phyloP scores from a whole-genome alignment of 2,888 invertebrate species.

The Hetaerina titia region DNA sequence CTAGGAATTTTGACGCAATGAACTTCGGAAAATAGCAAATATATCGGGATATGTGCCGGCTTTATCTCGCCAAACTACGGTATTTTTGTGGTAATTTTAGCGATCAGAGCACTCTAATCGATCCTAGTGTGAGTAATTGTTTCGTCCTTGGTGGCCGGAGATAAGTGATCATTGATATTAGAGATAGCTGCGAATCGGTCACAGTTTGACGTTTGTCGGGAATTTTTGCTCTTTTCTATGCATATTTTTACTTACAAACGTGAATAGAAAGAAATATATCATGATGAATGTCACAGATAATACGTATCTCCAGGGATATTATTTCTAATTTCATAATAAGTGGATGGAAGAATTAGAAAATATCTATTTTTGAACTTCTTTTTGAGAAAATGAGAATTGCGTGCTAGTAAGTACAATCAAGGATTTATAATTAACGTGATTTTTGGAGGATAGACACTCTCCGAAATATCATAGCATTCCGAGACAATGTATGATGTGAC shows the following conservation, averaged over 20 bases:
- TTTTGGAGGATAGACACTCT: no score
- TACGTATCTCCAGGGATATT: no score
- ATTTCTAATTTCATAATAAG: no score
- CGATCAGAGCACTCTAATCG: background rate
- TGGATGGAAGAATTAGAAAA: no score
- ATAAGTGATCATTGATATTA: background rate
- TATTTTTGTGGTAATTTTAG: background rate
- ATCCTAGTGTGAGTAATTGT: background rate
- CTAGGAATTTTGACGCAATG: background rate
- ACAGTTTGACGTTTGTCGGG: background rate
- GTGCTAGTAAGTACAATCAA: no score
- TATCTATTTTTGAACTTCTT: no score
- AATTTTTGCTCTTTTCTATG: background rate
- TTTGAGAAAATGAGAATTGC: no score
- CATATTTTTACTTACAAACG: background rate
- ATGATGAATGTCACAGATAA: no score
- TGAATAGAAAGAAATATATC: no score
- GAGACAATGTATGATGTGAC: no score
- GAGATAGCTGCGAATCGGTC: background rate
- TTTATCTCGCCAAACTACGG: background rate
- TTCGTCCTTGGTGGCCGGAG: background rate
- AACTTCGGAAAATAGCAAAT: background rate
- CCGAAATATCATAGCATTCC: no score
- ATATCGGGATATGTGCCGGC: background rate
- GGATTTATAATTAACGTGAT: no score